Conservation (phyloP, 2,797 vertebrate species). For the Gallirallus australis region DNA sequence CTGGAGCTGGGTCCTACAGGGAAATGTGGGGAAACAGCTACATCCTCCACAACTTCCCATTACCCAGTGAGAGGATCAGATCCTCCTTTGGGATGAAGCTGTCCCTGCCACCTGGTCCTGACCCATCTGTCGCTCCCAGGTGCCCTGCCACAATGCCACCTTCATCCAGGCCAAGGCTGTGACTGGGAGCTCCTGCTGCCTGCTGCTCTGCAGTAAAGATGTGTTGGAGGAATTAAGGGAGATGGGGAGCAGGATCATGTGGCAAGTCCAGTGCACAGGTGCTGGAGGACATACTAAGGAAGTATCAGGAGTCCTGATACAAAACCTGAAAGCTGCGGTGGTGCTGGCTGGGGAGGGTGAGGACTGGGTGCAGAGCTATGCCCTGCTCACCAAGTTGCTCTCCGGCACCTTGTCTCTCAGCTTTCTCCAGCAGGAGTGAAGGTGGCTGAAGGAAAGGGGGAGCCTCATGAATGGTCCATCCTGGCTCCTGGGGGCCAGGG, state of each 20-base stretch:
- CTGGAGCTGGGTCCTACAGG: neutral
- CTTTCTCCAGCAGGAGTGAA: neutral
- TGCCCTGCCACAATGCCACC: neutral
- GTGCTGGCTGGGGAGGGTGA: accelerated
- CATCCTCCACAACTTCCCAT: neutral
- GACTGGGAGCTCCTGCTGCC: neutral
- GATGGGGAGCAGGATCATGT: neutral
- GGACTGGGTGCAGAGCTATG: neutral
- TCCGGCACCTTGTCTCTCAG: neutral
- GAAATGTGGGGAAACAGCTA: neutral
- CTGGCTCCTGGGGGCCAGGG: no score
- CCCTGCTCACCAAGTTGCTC: neutral
- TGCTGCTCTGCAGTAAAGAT: neutral
- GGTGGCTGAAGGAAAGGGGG: neutral
- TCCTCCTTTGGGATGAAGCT: neutral
- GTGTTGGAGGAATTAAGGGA: neutral
- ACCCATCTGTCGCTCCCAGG: neutral
- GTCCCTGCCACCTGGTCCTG: neutral
- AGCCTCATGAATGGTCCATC: neutral
- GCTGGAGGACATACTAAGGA: neutral
- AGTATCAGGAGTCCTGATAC: neutral
- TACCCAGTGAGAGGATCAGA: neutral
- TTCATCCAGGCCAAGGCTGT: neutral
- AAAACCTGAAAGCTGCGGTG: neutral
- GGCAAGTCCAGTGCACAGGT: accelerated